These are phyloP conservation scores for Habrosyne pyritoides DNA, from an alignment of 2,888 invertebrate genomes.

Conservation along the genomic window DNA sequence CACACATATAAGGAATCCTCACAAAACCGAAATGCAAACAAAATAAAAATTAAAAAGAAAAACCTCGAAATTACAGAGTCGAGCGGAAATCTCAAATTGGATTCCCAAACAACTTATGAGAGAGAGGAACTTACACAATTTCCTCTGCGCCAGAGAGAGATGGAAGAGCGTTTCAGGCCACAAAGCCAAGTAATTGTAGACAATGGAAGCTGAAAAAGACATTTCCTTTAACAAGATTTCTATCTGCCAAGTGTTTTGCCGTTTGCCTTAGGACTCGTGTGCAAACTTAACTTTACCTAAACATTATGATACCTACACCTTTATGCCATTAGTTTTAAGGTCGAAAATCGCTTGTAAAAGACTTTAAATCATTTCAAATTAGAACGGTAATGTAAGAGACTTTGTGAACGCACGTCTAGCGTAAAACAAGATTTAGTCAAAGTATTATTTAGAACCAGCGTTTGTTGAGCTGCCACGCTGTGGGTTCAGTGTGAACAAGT, in stretches of 20 bases:
- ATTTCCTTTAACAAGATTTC: slow-evolving; percentile 81
- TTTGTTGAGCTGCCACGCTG: slow-evolving; percentile 35
- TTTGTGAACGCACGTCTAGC: slow-evolving; percentile 71
- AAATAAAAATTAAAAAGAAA: slow-evolving; percentile 52
- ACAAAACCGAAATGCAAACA: slow-evolving; percentile 24
- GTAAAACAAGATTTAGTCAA: slow-evolving; percentile 79
- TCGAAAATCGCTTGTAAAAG: slow-evolving; percentile 18
- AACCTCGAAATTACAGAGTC: slow-evolving; percentile 45
- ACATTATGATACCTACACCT: slow-evolving; percentile 10
- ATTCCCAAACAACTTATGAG: slow-evolving; percentile 57
- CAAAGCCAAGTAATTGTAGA: slow-evolving; percentile 82
- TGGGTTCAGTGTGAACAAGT: slow-evolving; percentile 12
- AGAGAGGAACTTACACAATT: slow-evolving; percentile 39
- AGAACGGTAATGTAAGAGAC: slow-evolving; percentile 61
- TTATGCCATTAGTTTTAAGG: slow-evolving; percentile 13
- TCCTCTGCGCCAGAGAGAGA: slow-evolving; percentile 44
- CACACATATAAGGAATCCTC: neutral
- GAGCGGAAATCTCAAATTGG: slow-evolving; percentile 73
- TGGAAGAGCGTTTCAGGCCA: slow-evolving; percentile 48
- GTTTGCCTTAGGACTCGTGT: slow-evolving; percentile 48
- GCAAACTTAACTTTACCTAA: slow-evolving; percentile 34
- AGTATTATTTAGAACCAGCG: slow-evolving; percentile 66
- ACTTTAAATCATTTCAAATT: slow-evolving; percentile 17
- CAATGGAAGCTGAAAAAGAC: slow-evolving; percentile 82
- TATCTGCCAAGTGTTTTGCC: slow-evolving; percentile 76